Evolutionary conservation across 2,113 vertebrate species (phyloP).

Genomic region (Aleadryas rufinucha): DNA sequence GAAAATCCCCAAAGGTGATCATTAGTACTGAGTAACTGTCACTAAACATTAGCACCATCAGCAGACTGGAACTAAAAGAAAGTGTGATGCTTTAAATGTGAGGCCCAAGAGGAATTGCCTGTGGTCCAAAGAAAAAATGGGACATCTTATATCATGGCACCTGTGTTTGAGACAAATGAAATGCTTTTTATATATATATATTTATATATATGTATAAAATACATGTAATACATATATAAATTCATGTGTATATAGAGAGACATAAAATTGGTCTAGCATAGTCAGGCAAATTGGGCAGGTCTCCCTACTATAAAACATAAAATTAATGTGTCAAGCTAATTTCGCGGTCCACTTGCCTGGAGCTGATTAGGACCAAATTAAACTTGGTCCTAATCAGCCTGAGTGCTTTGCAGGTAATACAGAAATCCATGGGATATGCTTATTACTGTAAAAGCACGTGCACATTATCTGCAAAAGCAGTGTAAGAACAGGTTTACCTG

Average conservation of each 20-base stretch:
- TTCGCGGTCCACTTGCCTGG: conserved; percentile 53
- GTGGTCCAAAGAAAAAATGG: neutral
- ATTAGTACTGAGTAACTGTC: conserved; percentile 83
- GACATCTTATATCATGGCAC: neutral
- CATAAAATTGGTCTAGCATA: conserved; percentile 10
- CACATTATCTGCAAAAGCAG: conserved; percentile 15
- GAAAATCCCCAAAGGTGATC: conserved; percentile 84
- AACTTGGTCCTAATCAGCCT: conserved; percentile 25
- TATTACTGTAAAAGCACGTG: conserved; percentile 35
- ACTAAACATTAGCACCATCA: conserved; percentile 77
- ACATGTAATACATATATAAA: neutral
- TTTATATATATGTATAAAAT: neutral
- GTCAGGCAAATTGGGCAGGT: conserved; percentile 32
- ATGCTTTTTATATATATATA: neutral
- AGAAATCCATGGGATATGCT: conserved; percentile 33
- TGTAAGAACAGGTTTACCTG: conserved; percentile 1
- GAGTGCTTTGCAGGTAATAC: conserved; percentile 38
- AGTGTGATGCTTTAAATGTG: conserved; percentile 48
- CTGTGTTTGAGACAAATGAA: neutral
- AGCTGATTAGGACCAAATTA: conserved; percentile 49
- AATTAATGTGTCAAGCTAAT: conserved; percentile 66
- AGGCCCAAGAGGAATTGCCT: neutral
- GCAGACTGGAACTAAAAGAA: conserved; percentile 64
- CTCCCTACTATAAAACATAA: conserved; percentile 30
- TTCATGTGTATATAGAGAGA: neutral